Base-by-base conservation (phyloP, 2,113 vertebrate genomes). In the Misgurnus anguillicaudatus region DNA sequence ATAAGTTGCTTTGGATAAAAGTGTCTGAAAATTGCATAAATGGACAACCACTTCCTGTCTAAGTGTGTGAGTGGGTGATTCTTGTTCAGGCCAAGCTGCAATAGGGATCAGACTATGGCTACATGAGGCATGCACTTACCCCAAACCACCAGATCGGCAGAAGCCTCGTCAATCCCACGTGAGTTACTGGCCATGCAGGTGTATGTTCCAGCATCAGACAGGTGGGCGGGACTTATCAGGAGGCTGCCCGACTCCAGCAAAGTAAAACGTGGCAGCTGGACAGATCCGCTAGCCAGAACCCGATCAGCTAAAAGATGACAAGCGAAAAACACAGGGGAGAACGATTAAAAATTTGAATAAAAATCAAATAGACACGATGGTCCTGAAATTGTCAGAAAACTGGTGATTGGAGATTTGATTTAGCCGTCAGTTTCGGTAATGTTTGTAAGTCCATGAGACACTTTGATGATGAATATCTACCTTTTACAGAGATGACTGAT, bases 111-210 rank as follows among this genome's bases (percentile, higher is more conserved):
- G 6, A 16, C 4, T 53, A 2, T 53, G 16, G 6, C 7, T 45
- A 45, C 42, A 21, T 10, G 4, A 70, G 19, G 17, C 77, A 71
- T 21, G 6, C 47, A 71, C 95, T 96, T 89, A 99, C 98, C 97
- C 97, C 95, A 97, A 6, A 99, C 96, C 0, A 98, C 87, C 60
- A 99, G 92, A 84, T 96, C 95, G 0, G 96, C 93, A 0, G 96
- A 94, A 0, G 96, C 96, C 84, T 99, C 97, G 0, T 99, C 98
- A 0, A 95, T 95, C 0, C 98, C 98, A 0, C 97, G 94, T 0
- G 98, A 99, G 91, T 99, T 99, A 87, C 95, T 96, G 79, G 97
- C 98, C 91, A 98, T 89, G 89, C 98, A 99, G 86, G 93, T 94
- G 89, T 99, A 99, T 81, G 93, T 94, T 63, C 97, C 98, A 0